Evolutionary conservation across 2,888 invertebrate genomes (phyloP).

Genomic region (Octonoba sinensis): DNA sequence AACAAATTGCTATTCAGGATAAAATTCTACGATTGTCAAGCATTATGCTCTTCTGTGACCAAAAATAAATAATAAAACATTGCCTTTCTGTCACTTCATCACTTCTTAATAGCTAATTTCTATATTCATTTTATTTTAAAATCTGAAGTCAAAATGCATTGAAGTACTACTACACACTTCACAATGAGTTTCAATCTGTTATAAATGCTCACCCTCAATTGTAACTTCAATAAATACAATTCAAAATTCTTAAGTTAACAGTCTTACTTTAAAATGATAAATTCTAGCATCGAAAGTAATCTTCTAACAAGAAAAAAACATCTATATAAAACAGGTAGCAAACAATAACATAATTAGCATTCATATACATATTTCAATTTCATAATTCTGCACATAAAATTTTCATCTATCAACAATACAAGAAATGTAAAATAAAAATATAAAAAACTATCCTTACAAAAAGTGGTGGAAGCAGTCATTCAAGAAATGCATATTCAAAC

Average conservation of each 20-base stretch:
- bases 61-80: too few relatives aligned
- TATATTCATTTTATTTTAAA: too few relatives aligned
- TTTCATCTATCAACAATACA: slow-evolving; percentile 60
- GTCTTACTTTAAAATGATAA: slow-evolving; percentile 28
- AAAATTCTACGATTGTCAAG: too few relatives aligned
- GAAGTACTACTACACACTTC: too few relatives aligned
- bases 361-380: slow-evolving; percentile 53
- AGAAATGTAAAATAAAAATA: slow-evolving; percentile 53
- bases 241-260: slow-evolving; percentile 12
- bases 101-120: too few relatives aligned
- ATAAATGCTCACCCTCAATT: slow-evolving; percentile 18
- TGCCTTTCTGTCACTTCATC: too few relatives aligned
- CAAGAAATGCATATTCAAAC: slow-evolving; percentile 36
- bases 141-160: too few relatives aligned
- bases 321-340: slow-evolving; percentile 59
- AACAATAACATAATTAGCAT: slow-evolving; percentile 61
- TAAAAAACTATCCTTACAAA: slow-evolving; percentile 40
- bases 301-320: slow-evolving; percentile 47
- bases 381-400: slow-evolving; percentile 54
- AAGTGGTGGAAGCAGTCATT: slow-evolving; percentile 20
- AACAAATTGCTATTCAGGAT: too few relatives aligned
- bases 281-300: slow-evolving; percentile 29
- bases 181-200: neutral
- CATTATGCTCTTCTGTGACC: too few relatives aligned
- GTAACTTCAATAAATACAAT: slow-evolving; percentile 38